Base-by-base conservation (phyloP, 2,113 vertebrate species). In the Callopanchax toddi region DNA sequence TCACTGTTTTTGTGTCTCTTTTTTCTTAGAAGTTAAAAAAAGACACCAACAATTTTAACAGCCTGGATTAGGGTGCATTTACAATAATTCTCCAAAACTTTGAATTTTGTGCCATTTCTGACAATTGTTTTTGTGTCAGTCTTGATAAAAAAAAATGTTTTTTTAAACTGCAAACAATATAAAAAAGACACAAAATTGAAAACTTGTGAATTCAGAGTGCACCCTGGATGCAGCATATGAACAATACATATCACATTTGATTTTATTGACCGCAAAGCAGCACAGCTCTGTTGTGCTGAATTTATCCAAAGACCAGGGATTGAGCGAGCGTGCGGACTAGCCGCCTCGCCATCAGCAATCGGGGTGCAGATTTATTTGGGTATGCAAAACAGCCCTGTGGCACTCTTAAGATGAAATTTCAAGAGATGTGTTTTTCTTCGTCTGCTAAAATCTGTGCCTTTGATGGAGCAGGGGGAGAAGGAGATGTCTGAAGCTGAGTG, bases 161-260 rank as follows among this genome's bases (percentile, higher is more conserved):
- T n/a, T n/a, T n/a, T n/a, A n/a, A n/a, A n/a, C n/a, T n/a, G n/a
- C n/a, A n/a, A n/a, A n/a, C n/a, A n/a, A n/a, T n/a, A n/a, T n/a
- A n/a, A n/a, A 66, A 63, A 49, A 49, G 71, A 67, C 48, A 37
- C 49, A 22, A 49, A 82, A 65, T 63, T 80, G 48, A 74, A 76
- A 73, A 60, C 21, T 49, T n/a, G 22, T 46, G 58, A 63, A 72
- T 59, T 64, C 60, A 72, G 50, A 54, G 49, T 32, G 57, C 42
- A 60, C 13, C 71, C 61, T 68, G 51, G 50, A 74, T 42, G 55
- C 46, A 26, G 50, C 51, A 60, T 52, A 60, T 79, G 67, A 81
- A 69, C 77, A 67, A 81, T 61, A 82, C n/a, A n/a, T 63, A 71
- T 76, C 66, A 68, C 64, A 74, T 84, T 81, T 82, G 32, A 59